phyloP scores from a whole-genome alignment of 1,140 invertebrate species.

The Stratiolaelaps scimitus region DNA sequence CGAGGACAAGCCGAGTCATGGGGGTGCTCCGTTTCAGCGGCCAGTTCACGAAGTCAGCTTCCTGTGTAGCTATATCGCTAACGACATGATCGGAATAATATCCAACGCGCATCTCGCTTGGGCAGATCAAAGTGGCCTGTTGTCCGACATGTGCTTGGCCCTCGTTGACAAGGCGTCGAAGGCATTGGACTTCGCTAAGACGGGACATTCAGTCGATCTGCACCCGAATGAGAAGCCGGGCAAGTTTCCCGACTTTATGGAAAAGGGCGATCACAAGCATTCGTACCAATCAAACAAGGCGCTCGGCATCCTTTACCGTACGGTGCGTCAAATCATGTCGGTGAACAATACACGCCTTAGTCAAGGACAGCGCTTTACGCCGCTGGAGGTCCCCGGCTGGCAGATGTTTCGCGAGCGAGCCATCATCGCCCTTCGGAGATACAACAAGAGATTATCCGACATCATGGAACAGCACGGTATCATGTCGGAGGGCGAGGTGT shows the following conservation, averaged over 20 bases:
- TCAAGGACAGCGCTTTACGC: slow-evolving; percentile 29
- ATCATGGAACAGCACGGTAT: slow-evolving; percentile 38
- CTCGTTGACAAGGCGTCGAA: slow-evolving; percentile 37
- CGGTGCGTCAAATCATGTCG: slow-evolving; percentile 25
- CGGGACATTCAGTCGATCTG: slow-evolving; percentile 33
- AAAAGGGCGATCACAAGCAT: slow-evolving; percentile 35
- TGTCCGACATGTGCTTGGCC: slow-evolving; percentile 35
- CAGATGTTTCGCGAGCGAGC: slow-evolving; percentile 34
- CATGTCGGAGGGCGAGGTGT: slow-evolving; percentile 36
- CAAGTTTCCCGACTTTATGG: slow-evolving; percentile 38
- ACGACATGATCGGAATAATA: slow-evolving; percentile 38
- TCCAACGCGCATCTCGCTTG: slow-evolving; percentile 38
- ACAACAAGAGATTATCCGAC: slow-evolving; percentile 34
- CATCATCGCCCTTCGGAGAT: slow-evolving; percentile 30
- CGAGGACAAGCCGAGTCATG: slow-evolving; percentile 36
- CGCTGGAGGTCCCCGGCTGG: slow-evolving; percentile 34
- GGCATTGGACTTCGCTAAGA: slow-evolving; percentile 39
- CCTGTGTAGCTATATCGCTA: slow-evolving; percentile 37
- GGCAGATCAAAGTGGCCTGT: slow-evolving; percentile 37
- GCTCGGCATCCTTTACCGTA: slow-evolving; percentile 38
- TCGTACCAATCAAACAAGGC: slow-evolving; percentile 36
- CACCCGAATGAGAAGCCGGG: slow-evolving; percentile 36
- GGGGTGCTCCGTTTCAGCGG: slow-evolving; percentile 38
- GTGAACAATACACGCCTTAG: slow-evolving; percentile 21
- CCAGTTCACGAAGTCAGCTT: slow-evolving; percentile 38